Percentiles rank a stretch among this genome's conserved stretches.
These are phyloP conservation scores for Melanotaenia parkinsoni DNA, from an alignment of 2,797 vertebrate genomes.

Conservation along the genomic window DNA sequence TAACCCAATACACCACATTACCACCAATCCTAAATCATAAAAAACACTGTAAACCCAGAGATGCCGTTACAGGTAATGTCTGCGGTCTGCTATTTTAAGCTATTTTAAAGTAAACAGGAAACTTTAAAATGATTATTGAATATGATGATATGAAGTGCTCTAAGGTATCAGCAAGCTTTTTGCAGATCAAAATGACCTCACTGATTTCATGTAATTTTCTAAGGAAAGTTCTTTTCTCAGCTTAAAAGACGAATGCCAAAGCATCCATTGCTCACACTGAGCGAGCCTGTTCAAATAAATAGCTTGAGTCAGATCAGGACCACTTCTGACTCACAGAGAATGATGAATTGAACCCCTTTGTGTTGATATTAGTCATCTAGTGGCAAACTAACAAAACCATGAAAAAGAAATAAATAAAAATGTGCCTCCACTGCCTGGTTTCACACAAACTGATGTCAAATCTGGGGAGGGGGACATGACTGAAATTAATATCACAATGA, in stretches of 20 bases:
- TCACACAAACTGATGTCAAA: background rate
- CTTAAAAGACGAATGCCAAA: conserved; percentile 14
- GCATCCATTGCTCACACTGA: background rate
- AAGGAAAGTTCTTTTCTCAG: conserved; percentile 14
- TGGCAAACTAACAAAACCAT: background rate
- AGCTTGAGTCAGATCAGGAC: background rate
- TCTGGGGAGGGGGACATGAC: background rate
- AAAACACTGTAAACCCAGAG: background rate
- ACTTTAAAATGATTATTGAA: background rate
- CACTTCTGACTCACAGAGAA: background rate
- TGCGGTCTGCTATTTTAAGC: background rate
- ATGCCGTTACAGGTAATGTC: too few relatives aligned
- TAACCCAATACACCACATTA: too few relatives aligned
- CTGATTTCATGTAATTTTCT: background rate
- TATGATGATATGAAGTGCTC: background rate
- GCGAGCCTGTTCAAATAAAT: background rate
- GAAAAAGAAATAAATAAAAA: background rate
- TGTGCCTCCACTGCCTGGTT: background rate
- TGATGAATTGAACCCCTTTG: background rate
- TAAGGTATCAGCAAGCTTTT: background rate
- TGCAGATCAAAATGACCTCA: conserved; percentile 1
- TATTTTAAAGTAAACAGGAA: background rate
- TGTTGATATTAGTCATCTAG: conserved; percentile 13
- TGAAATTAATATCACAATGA: background rate
- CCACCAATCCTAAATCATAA: background rate